Evolutionary conservation across 2,113 vertebrate species (phyloP), one percentile per base, ranked within the genome.

Genomic region (Corapipo altera): DNA sequence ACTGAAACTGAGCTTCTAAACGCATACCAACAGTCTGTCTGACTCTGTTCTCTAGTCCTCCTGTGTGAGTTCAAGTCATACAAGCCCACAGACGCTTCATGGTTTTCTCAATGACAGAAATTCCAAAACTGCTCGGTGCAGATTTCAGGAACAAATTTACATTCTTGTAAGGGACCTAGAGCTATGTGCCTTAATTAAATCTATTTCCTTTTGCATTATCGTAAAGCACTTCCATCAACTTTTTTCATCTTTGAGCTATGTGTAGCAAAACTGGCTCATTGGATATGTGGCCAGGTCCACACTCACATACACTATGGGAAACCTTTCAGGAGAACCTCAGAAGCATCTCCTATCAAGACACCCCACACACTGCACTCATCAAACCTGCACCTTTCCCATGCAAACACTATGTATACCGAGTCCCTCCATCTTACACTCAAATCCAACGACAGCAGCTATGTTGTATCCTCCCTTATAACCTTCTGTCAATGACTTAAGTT

Each of bases 311-410:
- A 3, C 27, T 26, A 24, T 4, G 27, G 35, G 33, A 77, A 94
- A 35, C 6, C 33, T 72, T 69, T 48, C 24, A 82, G 52, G 24
- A 82, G 35, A 91, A 88, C 22, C 44, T 78, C 43, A 71, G 52
- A 48, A 92, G 52, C 15, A 27, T 3, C 12, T 58, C 11, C 65
- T 73, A 48, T 32, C 33, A 65, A 0, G 0, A 82, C 87, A 85
- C 44, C 51, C 19, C 54, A 49, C 20, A 39, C 4, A 12, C 6
- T 35, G 41, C 33, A 48, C 20, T 76, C 0, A 0, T 3, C 35
- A 65, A 89, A 62, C 54, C 22, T 49, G 27, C 21, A 33, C 30
- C 49, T 49, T 83, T 72, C 52, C 43, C 39, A 59, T 5, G 21
- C 21, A 81, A 74, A 62, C 39, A 52, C 2, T 6, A 6, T 20